These are phyloP conservation scores for Peromyscus eremicus DNA, from an alignment of 2,797 vertebrate genomes.

Conservation along the genomic window DNA sequence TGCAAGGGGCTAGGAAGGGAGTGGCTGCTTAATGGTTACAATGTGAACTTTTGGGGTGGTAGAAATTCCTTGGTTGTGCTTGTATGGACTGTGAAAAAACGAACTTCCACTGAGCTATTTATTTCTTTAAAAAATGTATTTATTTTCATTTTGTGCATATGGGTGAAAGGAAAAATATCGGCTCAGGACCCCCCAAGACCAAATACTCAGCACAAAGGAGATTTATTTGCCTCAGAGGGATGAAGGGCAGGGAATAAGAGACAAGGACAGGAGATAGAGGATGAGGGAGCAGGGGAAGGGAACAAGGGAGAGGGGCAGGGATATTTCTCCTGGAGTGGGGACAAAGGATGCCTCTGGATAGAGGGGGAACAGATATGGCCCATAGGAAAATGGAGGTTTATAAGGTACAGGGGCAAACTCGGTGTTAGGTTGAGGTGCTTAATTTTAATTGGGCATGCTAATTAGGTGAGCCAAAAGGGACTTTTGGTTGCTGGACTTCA, in stretches of 20 bases:
- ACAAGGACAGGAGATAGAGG: neutral
- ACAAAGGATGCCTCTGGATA: neutral
- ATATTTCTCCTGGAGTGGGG: neutral
- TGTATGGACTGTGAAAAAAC: neutral
- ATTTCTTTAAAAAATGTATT: neutral
- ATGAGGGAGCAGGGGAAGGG: neutral
- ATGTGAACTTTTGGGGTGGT: neutral
- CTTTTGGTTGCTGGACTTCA: neutral
- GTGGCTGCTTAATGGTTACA: neutral
- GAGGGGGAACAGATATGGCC: neutral
- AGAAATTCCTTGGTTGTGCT: neutral
- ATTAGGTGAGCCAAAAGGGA: neutral
- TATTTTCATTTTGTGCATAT: neutral
- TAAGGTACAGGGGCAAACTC: neutral
- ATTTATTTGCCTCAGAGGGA: neutral
- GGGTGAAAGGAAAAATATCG: neutral
- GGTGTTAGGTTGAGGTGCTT: neutral
- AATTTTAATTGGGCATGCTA: neutral
- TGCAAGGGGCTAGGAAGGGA: neutral
- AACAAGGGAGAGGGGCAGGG: neutral
- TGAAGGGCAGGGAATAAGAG: neutral
- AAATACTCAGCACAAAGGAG: neutral
- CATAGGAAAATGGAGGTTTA: too few species aligned
- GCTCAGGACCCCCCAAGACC: neutral
- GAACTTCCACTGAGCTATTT: neutral